Conservation (phyloP, 2,797 vertebrate species). For the Tokudaia tokunoshimensis region DNA sequence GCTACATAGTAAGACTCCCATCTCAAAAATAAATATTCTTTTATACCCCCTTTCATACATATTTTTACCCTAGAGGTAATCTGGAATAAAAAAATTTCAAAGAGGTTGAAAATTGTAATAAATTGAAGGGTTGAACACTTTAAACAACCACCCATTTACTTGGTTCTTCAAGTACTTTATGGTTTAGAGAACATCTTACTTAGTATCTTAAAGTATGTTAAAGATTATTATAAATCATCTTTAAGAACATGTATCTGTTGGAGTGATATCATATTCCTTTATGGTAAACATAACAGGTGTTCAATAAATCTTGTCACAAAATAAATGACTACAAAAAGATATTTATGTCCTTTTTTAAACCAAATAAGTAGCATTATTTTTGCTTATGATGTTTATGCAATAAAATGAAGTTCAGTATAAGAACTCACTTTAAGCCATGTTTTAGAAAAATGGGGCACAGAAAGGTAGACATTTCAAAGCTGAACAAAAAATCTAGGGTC, state of each 20-base stretch:
- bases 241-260: slow-evolving; percentile 23
- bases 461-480: slow-evolving; percentile 48
- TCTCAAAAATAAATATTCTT: not conserved
- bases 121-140: slow-evolving; percentile 12
- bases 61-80: slow-evolving; percentile 36
- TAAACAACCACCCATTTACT: not conserved
- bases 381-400: slow-evolving; percentile 25
- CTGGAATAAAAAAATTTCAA: slow-evolving; percentile 20
- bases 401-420: slow-evolving; percentile 56
- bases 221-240: slow-evolving; percentile 32
- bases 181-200: slow-evolving; percentile 16
- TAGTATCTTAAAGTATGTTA: slow-evolving; percentile 45
- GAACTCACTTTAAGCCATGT: slow-evolving; percentile 47
- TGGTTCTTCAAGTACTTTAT: slow-evolving; percentile 41
- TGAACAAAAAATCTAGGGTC: not conserved
- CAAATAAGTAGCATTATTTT: slow-evolving; percentile 68
- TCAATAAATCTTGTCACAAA: slow-evolving; percentile 57
- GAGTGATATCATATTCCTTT: slow-evolving; percentile 2
- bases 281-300: slow-evolving; percentile 10
- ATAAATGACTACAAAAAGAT: slow-evolving; percentile 29
- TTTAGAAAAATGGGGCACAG: slow-evolving; percentile 43
- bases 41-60: not conserved
- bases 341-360: not conserved
- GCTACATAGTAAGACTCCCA: not conserved
- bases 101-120: not conserved